phyloP scores from a whole-genome alignment of 2,888 invertebrate species.

The Ectobius pallidus region DNA sequence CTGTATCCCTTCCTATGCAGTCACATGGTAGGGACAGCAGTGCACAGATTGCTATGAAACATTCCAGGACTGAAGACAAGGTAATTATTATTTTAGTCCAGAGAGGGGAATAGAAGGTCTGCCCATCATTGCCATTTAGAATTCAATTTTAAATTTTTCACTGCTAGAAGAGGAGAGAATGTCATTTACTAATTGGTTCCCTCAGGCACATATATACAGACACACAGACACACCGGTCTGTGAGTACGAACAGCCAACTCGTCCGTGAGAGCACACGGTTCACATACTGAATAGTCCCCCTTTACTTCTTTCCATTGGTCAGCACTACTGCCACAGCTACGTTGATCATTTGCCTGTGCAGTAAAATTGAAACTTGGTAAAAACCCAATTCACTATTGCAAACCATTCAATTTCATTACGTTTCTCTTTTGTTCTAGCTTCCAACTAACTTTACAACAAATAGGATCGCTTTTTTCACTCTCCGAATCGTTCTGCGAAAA shows the following conservation, averaged over 20 bases:
- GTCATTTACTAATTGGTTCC: conserved; percentile 27
- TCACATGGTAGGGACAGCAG: too few relatives aligned
- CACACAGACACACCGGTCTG: background rate
- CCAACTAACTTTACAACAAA: too few relatives aligned
- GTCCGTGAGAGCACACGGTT: background rate
- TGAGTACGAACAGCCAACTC: background rate
- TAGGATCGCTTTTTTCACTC: too few relatives aligned
- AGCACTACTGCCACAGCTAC: background rate
- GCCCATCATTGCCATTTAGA: conserved; percentile 13
- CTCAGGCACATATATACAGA: background rate
- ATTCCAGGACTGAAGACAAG: conserved; percentile 14
- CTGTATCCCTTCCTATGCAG: too few relatives aligned
- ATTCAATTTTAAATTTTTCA: conserved; percentile 32
- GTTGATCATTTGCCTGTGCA: background rate
- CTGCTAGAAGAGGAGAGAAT: background rate
- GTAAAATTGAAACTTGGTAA: background rate
- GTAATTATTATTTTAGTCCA: conserved; percentile 23
- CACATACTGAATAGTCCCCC: background rate
- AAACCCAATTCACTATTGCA: background rate
- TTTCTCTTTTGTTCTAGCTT: too few relatives aligned
- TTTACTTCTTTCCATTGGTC: background rate
- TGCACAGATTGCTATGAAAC: background rate
- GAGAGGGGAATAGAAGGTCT: background rate
- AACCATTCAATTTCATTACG: too few relatives aligned
- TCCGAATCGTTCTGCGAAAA: too few relatives aligned